Base-by-base conservation (phyloP, 1,140 invertebrate genomes). In the Drosophila asahinai region DNA sequence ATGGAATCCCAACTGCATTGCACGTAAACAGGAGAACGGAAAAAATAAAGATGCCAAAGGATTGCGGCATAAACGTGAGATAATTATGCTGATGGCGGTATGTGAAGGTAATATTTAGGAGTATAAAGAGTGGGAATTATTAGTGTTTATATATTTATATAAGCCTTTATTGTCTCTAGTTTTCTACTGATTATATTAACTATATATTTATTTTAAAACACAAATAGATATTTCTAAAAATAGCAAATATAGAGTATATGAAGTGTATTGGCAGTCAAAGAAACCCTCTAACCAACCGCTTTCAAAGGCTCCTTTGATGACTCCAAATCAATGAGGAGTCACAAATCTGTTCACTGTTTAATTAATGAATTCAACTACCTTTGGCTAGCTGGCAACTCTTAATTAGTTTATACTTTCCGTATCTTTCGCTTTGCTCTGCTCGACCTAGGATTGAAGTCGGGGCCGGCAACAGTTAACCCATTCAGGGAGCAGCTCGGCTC, bases 1-100 rank as follows among this genome's bases (percentile, higher is more conserved):
- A 86, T 79, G 74, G 47, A 79, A 81, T 67, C 55, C 51, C 75
- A 25, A 68, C 70, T 74, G 78, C 62, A 61, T 74, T 59, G 78
- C 55, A 80, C 54, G 59, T 63, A 79, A 79, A 77, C 43, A 57
- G 65, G n/a, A 51, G 33, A 22, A 38, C 22, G 15, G 27, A 64
- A 54, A 58, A 38, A 38, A 22, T 57, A 57, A 57, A 57, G 54
- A 58, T 17, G 65, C 52, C 67, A 51, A 49, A 61, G 38, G 70
- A 60, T 72, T 49, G 54, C 30, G 45, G 25, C 40, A 52, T 60
- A 59, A 73, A 74, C 68, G 57, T 73, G 42, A 57, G 71, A 63
- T 75, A 75, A 75, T 64, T 66, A 76, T 42, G 45, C 45, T 30
- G 36, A 59, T 45, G 60, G 30, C 19, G 61, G 25, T 33, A 22